Base-by-base conservation (phyloP, 2,888 invertebrate genomes). In the Drosophila limbata region DNA sequence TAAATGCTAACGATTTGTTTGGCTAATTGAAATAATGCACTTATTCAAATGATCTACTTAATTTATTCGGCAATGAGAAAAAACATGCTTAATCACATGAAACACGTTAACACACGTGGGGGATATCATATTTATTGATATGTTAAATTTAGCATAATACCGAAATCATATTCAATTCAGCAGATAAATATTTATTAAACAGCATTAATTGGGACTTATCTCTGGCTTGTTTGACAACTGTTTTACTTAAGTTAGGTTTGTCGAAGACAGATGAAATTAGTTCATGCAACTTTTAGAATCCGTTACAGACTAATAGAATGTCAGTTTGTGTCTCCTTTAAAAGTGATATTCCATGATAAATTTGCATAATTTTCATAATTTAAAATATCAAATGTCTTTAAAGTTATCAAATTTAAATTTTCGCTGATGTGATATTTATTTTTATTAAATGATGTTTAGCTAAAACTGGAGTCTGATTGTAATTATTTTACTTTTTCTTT, bases 21-120 rank as follows among this genome's bases (percentile, higher is more conserved):
- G 48, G n/a, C 28, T n/a, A 48, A 59, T 59, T 48, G 48, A 28
- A 48, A 31, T 37, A 40, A 59, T 59, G 19, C 40, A 59, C 50
- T 48, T 11, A 19, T 39, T 39, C 25, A 25, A 40, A 39, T 28
- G 17, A 4, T 15, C 3, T 2, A 21, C n/a, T 45, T 35, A 33
- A 35, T 57, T 37, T 13, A 25, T 17, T 25, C 5, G 33, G 4
- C 13, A 3, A 17, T 19, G 10, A 44, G 25, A 15, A 11, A 15
- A 47, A 45, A 17, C 10, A 17, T 9, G 17, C 17, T 17, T 40
- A 17, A 17, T 40, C 17, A 44, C 21, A 44, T 44, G 6, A 3
- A 8, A 25, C 13, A n/a, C 11, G 21, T 21, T 21, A 21, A 44
- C 44, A 44, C 13, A 21, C 2, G 13, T 11, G 19, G 15, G 2